These are phyloP conservation scores for Isurus oxyrinchus DNA, from an alignment of 2,113 vertebrate species.

Conservation along the genomic window DNA sequence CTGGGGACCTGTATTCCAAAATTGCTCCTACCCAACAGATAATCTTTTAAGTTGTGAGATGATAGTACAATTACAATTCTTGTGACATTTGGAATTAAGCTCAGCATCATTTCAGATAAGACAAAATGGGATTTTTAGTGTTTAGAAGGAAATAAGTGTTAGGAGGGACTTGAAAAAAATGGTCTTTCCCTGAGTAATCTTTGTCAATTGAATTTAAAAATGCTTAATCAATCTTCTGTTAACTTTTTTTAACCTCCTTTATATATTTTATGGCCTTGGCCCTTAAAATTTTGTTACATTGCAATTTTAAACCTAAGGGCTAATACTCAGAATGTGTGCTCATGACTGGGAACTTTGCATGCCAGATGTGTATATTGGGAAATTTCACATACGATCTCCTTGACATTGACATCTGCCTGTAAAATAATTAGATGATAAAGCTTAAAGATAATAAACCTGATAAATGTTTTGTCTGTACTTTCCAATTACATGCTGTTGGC, in stretches of 20 bases:
- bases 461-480: not conserved
- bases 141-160: not conserved
- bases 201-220: not conserved
- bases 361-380: not conserved
- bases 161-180: not conserved
- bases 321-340: not conserved
- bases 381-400: not conserved
- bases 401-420: not conserved
- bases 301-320: not conserved
- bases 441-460: not conserved
- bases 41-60: not conserved
- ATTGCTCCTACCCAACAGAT: not conserved
- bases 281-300: not conserved
- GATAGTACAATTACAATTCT: not conserved
- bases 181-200: not conserved
- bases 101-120: not conserved
- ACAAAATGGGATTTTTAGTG: not conserved
- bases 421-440: not conserved
- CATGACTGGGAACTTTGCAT: not conserved
- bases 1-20: not conserved
- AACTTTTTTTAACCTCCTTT: not conserved
- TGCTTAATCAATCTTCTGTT: not conserved
- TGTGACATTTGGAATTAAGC: not conserved
- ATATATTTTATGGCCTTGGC: not conserved
- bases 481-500: not conserved